These are phyloP conservation scores for Gadus macrocephalus DNA, from an alignment of 2,113 vertebrate genomes.

Conservation along the genomic window DNA sequence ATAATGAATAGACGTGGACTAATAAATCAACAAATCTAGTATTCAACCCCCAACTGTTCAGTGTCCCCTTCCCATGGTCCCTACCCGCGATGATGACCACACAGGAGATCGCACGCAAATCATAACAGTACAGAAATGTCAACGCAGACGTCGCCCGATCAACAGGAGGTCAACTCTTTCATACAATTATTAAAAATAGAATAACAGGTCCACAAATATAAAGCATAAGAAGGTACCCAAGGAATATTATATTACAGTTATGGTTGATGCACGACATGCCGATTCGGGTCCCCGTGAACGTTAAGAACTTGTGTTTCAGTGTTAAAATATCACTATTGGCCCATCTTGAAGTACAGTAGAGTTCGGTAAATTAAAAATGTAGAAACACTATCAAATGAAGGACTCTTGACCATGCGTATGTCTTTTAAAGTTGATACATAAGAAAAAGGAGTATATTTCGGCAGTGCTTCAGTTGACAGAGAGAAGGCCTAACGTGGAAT, in stretches of 20 bases:
- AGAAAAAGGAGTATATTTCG: too few species aligned
- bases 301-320: too few species aligned
- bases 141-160: constrained; percentile 6
- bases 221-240: constrained; percentile 1
- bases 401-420: too few species aligned
- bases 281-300: too few species aligned
- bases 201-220: neutral
- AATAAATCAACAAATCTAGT: neutral
- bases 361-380: too few species aligned
- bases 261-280: too few species aligned
- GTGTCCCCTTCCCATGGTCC: constrained; percentile 25
- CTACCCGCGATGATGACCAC: constrained; percentile 8
- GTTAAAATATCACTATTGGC: too few species aligned
- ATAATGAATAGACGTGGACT: neutral
- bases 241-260: constrained; percentile 14
- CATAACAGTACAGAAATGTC: neutral
- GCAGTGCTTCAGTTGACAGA: too few species aligned
- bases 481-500: too few species aligned
- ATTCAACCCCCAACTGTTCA: constrained; percentile 6
- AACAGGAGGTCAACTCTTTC: constrained; percentile 2
- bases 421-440: too few species aligned
- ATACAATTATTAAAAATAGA: constrained; percentile 12
- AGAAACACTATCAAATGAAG: too few species aligned
- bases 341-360: too few species aligned
- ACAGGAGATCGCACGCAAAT: neutral